Conservation (phyloP, 2,888 invertebrate genomes). For the Gisinianus flammeolus region DNA sequence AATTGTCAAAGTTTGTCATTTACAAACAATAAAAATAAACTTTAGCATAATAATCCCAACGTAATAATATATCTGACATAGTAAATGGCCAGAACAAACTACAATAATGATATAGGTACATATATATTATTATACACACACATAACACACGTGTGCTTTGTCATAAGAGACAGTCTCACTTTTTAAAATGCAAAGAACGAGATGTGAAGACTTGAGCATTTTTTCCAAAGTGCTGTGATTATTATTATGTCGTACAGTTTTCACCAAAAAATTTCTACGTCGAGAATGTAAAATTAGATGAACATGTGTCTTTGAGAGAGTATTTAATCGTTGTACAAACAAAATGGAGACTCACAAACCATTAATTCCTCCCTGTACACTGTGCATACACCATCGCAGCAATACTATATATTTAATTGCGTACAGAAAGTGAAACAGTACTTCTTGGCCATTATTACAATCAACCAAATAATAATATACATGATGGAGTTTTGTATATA, state of each 20-base stretch:
- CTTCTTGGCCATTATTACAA: neutral
- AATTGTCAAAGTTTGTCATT: too few species aligned
- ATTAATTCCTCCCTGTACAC: neutral
- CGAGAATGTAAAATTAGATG: neutral
- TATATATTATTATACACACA: neutral
- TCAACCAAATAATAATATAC: neutral
- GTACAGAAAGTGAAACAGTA: neutral
- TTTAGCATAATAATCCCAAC: too few species aligned
- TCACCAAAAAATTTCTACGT: neutral
- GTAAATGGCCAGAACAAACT: neutral
- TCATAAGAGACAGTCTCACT: conserved; percentile 45
- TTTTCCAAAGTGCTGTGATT: neutral
- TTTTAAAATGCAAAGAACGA: conserved; percentile 48
- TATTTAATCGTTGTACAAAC: neutral
- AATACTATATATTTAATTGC: neutral
- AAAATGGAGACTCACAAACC: neutral
- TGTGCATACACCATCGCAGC: neutral
- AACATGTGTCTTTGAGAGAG: conserved; percentile 1
- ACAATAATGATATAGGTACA: too few species aligned
- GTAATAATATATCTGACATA: too few species aligned
- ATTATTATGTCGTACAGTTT: neutral
- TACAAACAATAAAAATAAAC: too few species aligned
- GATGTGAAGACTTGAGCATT: conserved; percentile 50
- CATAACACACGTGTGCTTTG: neutral
- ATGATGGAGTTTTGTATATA: neutral